phyloP scores from a whole-genome alignment of 2,888 invertebrate genomes.

The Helicoverpa assulta region DNA sequence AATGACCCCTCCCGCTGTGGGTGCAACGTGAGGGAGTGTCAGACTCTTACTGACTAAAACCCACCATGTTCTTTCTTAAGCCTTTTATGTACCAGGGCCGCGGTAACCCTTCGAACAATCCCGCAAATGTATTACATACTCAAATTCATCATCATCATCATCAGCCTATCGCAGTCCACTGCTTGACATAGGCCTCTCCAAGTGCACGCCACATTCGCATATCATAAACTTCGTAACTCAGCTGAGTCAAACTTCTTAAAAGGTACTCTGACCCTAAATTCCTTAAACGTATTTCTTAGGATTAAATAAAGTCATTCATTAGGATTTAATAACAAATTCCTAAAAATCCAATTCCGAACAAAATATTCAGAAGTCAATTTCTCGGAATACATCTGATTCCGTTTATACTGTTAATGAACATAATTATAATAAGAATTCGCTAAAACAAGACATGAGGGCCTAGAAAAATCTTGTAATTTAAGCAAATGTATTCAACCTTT shows the following conservation, averaged over 20 bases:
- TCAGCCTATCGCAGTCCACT: too few species aligned
- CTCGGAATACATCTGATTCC: constrained; percentile 12
- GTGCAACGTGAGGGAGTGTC: too few species aligned
- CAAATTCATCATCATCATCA: constrained; percentile 23
- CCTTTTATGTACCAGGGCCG: too few species aligned
- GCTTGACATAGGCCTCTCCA: too few species aligned
- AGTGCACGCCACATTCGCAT: too few species aligned
- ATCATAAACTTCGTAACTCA: neutral
- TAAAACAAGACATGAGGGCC: constrained; percentile 4
- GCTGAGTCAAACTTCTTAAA: constrained; percentile 14
- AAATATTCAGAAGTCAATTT: constrained; percentile 13
- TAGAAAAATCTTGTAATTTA: constrained; percentile 29
- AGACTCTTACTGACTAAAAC: too few species aligned
- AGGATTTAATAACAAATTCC: constrained; percentile 9
- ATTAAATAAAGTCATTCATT: constrained; percentile 18
- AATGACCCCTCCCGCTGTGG: too few species aligned
- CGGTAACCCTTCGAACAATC: too few species aligned
- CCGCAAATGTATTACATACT: neutral
- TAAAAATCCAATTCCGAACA: constrained; percentile 1
- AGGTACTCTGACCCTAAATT: constrained; percentile 4
- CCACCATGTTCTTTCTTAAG: too few species aligned
- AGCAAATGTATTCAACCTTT: constrained; percentile 46
- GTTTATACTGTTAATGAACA: neutral
- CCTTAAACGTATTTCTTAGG: constrained; percentile 12
- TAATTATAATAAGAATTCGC: constrained; percentile 21